phyloP scores from a whole-genome alignment of 1,140 invertebrate species.

The Belonocnema kinseyi region DNA sequence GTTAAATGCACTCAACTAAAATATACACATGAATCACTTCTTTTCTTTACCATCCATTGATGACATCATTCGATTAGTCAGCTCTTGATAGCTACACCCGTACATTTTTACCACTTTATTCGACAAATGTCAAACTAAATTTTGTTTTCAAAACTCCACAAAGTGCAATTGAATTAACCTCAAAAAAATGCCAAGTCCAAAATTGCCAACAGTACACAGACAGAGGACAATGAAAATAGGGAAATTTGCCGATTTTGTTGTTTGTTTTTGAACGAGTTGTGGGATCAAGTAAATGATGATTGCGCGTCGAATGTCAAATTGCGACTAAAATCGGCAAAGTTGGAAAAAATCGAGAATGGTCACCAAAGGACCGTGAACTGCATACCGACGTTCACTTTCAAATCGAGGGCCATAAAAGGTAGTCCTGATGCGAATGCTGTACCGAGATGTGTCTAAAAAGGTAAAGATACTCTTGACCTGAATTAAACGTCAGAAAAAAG shows the following conservation, averaged over 20 bases:
- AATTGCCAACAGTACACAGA: neutral
- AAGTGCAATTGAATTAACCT: neutral
- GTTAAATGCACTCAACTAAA: neutral
- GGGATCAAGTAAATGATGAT: neutral
- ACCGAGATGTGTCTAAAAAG: conserved; percentile 67
- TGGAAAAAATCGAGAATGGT: conserved; percentile 36
- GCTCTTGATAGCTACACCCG: conserved; percentile 75
- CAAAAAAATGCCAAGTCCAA: neutral
- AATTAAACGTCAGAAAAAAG: conserved; percentile 68
- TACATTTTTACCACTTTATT: conserved; percentile 68
- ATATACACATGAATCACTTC: conserved; percentile 32
- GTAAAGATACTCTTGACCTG: conserved; percentile 72
- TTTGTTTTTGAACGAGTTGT: neutral
- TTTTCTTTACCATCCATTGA: conserved; percentile 76
- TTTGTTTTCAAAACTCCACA: neutral
- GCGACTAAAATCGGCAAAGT: conserved; percentile 33
- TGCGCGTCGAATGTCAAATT: neutral
- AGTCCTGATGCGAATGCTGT: conserved; percentile 55
- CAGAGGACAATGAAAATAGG: neutral
- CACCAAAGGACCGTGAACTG: conserved; percentile 43
- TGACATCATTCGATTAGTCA: conserved; percentile 76
- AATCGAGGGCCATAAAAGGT: conserved; percentile 71
- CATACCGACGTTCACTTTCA: conserved; percentile 60
- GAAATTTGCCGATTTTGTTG: neutral
- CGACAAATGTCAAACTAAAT: conserved; percentile 24